Conservation (phyloP, 2,797 vertebrate species). For the Leuciscus waleckii region DNA sequence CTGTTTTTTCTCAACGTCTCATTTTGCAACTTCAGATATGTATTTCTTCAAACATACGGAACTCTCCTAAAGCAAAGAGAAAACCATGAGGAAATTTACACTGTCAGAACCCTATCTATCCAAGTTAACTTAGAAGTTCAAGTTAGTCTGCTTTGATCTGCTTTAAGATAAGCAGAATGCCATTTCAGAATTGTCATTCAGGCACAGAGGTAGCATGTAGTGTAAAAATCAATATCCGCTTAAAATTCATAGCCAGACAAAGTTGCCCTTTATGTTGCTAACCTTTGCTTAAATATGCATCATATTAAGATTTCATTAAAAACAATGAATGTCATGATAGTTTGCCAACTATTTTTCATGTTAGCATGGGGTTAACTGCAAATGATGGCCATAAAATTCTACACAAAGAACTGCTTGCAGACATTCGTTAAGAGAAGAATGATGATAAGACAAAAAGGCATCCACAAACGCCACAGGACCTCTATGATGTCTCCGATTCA, state of each 20-base stretch:
- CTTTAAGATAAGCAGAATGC: conserved; percentile 82
- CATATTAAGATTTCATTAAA: conserved; percentile 89
- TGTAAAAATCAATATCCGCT: conserved; percentile 99
- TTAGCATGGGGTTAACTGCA: conserved; percentile 82
- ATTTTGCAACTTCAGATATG: neutral
- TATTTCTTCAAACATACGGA: neutral
- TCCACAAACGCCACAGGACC: conserved; percentile 74
- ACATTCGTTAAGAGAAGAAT: conserved; percentile 52
- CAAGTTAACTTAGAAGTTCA: conserved; percentile 54
- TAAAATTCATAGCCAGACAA: conserved; percentile 99
- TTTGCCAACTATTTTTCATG: conserved; percentile 81
- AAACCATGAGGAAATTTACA: neutral
- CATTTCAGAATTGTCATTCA: conserved; percentile 91
- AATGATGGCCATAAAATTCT: conserved; percentile 78
- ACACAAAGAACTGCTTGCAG: conserved; percentile 57
- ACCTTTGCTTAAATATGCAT: conserved; percentile 89
- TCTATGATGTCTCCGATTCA: conserved; percentile 73
- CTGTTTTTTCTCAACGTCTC: neutral
- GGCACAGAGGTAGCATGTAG: conserved; percentile 86
- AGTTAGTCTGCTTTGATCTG: conserved; percentile 74
- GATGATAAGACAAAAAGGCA: conserved; percentile 70
- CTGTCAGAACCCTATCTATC: neutral
- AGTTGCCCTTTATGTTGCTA: conserved; percentile 98
- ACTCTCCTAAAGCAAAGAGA: neutral
- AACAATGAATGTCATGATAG: conserved; percentile 87